Percentiles rank a stretch among this genome's conserved stretches.
Evolutionary conservation across 1,140 invertebrate genomes (phyloP).

Genomic region (Ylistrum balloti): DNA sequence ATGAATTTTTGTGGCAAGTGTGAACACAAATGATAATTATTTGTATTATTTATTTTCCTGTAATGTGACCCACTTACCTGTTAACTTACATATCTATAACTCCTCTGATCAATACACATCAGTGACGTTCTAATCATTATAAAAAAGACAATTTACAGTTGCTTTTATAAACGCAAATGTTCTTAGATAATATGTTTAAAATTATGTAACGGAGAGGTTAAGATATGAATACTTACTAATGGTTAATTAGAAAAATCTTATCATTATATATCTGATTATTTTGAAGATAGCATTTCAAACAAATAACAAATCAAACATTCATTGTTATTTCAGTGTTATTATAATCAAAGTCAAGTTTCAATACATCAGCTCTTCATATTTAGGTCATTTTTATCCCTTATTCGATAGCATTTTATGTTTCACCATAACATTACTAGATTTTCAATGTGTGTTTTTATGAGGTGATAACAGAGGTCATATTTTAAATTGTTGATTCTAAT

Average conservation of each 20-base stretch:
- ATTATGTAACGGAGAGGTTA: not conserved
- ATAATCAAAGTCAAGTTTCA: not conserved
- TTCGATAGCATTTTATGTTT: not conserved
- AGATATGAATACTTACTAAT: not conserved
- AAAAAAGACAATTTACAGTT: not conserved
- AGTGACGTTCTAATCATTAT: not conserved
- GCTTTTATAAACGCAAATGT: no score
- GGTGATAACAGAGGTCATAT: slow-evolving; percentile 2
- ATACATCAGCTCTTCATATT: not conserved
- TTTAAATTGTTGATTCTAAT: slow-evolving; percentile 9
- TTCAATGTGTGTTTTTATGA: slow-evolving; percentile 15
- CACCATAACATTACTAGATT: not conserved
- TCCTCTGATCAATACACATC: not conserved
- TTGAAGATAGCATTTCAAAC: not conserved
- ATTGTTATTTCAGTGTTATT: not conserved
- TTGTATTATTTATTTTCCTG: not conserved
- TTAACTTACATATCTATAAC: no score
- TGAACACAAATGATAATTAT: not conserved
- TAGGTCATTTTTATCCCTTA: not conserved
- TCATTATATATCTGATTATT: not conserved
- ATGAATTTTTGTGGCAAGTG: not conserved
- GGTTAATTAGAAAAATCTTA: not conserved
- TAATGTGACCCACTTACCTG: not conserved
- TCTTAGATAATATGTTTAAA: not conserved
- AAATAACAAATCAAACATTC: slow-evolving; percentile 9